Conservation (phyloP, 2,888 invertebrate species). For the Pyrrhia umbra region DNA sequence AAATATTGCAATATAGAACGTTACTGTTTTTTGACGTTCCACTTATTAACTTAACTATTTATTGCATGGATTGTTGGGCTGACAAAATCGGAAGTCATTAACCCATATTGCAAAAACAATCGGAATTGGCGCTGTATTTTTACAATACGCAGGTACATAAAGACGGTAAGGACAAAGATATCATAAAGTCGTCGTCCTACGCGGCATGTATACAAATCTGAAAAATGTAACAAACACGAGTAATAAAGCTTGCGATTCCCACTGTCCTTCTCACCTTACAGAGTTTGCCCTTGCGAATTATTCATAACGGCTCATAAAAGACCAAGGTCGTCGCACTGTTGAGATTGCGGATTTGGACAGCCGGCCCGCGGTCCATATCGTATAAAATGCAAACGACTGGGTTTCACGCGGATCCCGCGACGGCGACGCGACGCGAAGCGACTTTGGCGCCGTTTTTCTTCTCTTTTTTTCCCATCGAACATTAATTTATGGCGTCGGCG, state of each 20-base stretch:
- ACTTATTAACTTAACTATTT: slow-evolving; percentile 31
- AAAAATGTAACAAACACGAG: slow-evolving; percentile 40
- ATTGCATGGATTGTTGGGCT: slow-evolving; percentile 44
- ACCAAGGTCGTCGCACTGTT: slow-evolving; percentile 87
- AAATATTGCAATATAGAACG: slow-evolving; percentile 15
- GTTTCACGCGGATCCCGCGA: slow-evolving; percentile 81
- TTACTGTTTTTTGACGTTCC: slow-evolving; percentile 18
- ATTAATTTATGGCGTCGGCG: slow-evolving; percentile 66
- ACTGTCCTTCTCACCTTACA: slow-evolving; percentile 63
- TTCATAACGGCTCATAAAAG: slow-evolving; percentile 80
- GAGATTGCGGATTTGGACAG: slow-evolving; percentile 83
- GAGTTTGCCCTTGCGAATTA: slow-evolving; percentile 77
- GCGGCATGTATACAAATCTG: slow-evolving; percentile 13
- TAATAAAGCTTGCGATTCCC: slow-evolving; percentile 52
- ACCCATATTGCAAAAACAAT: slow-evolving; percentile 30
- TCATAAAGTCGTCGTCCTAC: slow-evolving; percentile 4
- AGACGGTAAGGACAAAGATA: neutral
- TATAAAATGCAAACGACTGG: slow-evolving; percentile 79
- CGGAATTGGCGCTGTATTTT: slow-evolving; percentile 23
- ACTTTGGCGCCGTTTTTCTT: slow-evolving; percentile 66
- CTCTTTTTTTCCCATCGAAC: slow-evolving; percentile 58
- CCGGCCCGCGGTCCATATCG: slow-evolving; percentile 60
- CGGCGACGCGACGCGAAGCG: slow-evolving; percentile 50
- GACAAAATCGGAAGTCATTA: slow-evolving; percentile 53
- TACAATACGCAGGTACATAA: neutral